Evolutionary conservation across 2,888 invertebrate species (phyloP), one percentile per base, ranked within the genome.

Genomic region (Apotomis turbidana): DNA sequence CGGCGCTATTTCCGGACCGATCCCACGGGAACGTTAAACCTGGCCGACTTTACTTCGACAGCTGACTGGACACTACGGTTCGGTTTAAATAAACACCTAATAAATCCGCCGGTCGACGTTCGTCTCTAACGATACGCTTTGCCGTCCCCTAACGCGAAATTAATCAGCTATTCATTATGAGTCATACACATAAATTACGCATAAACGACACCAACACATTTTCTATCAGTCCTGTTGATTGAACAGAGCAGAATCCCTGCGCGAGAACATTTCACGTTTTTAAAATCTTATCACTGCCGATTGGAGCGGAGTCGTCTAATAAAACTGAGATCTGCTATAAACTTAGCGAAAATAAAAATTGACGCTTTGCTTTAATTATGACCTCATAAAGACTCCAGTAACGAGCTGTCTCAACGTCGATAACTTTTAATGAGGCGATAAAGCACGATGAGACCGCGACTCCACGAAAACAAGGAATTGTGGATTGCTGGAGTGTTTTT

Each of bases 1-100:
- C 58, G 64, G 54, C 76, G 81, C 85, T 90, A 90, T 90, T 90
- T 89, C 82, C 79, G 87, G 88, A 87, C 86, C 86, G 88, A 88
- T 87, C 83, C 83, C 61, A 83, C 79, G 76, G 80, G 83, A 83
- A 75, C 84, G 80, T 83, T 83, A 81, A 81, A 83, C 86, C 83
- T 83, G 75, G 80, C 80, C 82, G 76, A 49, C 68, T 62, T 54
- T 41, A 63, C 80, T 79, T 83, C 80, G 82, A 83, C 84, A 85
- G 84, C 83, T 84, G 84, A 83, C 80, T 78, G 77, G 72, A 27
- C 58, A 68, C 62, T 51, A 12, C 38, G 57, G 12, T 49, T 66
- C 52, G 49, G 67, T 52, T 72, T 71, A 61, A 67, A 71, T 72
- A 68, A 72, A 72, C 58, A 54, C 63, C 63, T 59, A 72, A 72